phyloP scores from a whole-genome alignment of 2,888 invertebrate species.

The Lasius platythorax region DNA sequence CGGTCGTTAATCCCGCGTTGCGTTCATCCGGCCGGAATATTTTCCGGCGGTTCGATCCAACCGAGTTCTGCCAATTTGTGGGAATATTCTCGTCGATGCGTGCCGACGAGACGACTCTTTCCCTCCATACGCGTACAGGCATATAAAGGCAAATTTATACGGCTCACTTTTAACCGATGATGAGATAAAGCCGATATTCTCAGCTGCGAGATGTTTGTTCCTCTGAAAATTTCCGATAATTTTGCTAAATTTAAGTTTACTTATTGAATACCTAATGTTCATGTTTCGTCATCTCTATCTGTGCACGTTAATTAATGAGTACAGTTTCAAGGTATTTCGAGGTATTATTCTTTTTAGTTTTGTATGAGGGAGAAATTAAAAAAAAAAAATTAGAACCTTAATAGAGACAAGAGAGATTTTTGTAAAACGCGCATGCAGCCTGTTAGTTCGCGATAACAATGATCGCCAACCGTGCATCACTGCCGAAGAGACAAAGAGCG shows the following conservation, averaged over 20 bases:
- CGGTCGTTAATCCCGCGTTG: conserved; percentile 62
- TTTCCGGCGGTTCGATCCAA: conserved; percentile 52
- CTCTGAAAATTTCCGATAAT: background rate
- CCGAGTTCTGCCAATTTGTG: conserved; percentile 71
- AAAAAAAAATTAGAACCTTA: no score
- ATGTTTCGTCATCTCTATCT: background rate
- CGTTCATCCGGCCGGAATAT: conserved; percentile 55
- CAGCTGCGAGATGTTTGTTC: conserved; percentile 1
- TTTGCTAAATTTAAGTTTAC: background rate
- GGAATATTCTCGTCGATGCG: conserved; percentile 72
- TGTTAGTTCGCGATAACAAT: background rate
- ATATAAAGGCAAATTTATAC: conserved; percentile 46
- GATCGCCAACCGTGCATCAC: conserved; percentile 9
- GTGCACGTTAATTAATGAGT: background rate
- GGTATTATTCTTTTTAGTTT: background rate
- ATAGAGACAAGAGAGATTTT: background rate
- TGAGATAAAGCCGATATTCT: background rate
- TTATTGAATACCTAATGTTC: background rate
- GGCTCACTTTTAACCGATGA: conserved; percentile 17
- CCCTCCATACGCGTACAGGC: conserved; percentile 7
- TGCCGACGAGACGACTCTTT: conserved; percentile 48
- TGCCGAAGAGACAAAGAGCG: conserved; percentile 51
- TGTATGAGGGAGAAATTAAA: background rate
- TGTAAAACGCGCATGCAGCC: background rate
- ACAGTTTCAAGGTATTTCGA: background rate